Base-by-base conservation (phyloP, 2,888 invertebrate species). In the Dendrolimus houi region DNA sequence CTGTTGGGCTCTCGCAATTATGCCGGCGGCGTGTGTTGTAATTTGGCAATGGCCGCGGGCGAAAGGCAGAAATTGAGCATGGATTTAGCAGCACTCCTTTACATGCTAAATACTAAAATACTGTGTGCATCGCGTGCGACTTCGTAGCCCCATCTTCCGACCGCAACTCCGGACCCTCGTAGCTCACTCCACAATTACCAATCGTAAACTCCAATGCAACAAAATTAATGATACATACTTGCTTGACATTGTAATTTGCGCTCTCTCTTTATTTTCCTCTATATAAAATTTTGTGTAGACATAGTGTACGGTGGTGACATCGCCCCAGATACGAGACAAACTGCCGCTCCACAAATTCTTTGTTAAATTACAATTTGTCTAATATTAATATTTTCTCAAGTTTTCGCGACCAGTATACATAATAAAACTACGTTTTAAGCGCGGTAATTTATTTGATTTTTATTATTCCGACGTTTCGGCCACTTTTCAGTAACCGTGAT, bases 121-220 rank as follows among this genome's bases (percentile, higher is more conserved):
- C 65, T 64, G 64, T 61, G 29, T 59, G 65, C 62, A 81, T 85
- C 82, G 85, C 84, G 85, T 84, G 85, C 74, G 72, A 67, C 67
- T 69, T 66, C 64, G 66, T 40, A 64, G 47, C 68, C 71, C 65
- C 68, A 61, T 66, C 62, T 63, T 66, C 62, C 67, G 72, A 75
- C 77, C 79, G 72, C 79, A 73, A 70, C 68, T 73, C 69, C 74
- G 74, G 74, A 75, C 74, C 69, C 75, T 79, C 74, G 77, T 75
- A 80, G 77, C 76, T 75, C 75, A 79, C 84, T 83, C 83, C 77
- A 79, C 87, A 88, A 88, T 88, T 88, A 87, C 77, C 80, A 84
- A 85, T 88, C 87, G 85, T 87, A 86, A 88, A 83, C 81, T 80
- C 75, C 77, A 66, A 77, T 71, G 77, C 76, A 72, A 79, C 79